phyloP scores from a whole-genome alignment of 2,797 vertebrate species.

The Channa striata region DNA sequence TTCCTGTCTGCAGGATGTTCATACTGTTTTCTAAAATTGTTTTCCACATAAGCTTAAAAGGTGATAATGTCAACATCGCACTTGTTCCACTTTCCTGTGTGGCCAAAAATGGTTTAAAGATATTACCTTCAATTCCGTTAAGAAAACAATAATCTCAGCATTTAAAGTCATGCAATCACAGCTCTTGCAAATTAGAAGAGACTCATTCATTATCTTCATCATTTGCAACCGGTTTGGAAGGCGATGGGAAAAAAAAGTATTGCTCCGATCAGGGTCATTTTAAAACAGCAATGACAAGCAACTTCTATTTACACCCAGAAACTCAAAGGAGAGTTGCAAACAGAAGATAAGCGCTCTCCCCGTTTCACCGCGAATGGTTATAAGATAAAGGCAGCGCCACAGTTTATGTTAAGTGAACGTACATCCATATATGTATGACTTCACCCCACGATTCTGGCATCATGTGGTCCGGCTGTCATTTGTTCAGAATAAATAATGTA shows the following conservation, averaged over 20 bases:
- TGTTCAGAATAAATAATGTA: constrained; percentile 25
- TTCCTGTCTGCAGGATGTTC: background rate
- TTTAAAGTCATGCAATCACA: too few relatives aligned
- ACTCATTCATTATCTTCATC: background rate
- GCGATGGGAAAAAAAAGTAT: background rate
- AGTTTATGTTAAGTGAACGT: background rate
- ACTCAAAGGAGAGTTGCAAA: background rate
- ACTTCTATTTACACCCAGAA: background rate
- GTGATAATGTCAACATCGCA: background rate
- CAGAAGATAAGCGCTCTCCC: background rate
- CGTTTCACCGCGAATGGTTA: background rate
- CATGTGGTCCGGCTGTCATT: constrained; percentile 11
- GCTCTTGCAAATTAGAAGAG: background rate
- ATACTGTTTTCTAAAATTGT: background rate
- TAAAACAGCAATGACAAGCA: background rate
- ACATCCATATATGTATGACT: background rate
- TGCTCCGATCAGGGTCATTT: background rate
- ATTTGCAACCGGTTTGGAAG: background rate
- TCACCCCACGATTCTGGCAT: background rate
- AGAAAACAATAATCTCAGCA: background rate
- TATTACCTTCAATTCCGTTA: too few relatives aligned
- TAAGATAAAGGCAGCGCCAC: background rate
- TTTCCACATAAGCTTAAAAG: background rate
- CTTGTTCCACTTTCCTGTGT: background rate
- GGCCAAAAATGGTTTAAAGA: background rate